phyloP scores from a whole-genome alignment of 2,888 invertebrate species.

The Ditula angustiorana region DNA sequence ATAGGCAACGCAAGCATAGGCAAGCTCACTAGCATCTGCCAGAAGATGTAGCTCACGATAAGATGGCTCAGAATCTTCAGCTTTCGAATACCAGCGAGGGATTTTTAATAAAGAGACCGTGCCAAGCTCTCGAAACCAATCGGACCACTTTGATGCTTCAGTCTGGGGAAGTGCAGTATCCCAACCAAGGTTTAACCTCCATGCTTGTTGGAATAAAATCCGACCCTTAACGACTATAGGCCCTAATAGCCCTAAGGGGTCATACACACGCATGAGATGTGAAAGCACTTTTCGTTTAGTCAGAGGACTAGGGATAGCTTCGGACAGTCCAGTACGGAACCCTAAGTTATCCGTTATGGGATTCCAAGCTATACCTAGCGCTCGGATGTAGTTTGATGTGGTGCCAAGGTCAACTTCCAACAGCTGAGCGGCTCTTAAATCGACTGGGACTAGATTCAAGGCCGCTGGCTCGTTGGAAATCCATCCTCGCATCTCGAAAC shows the following conservation, averaged over 20 bases:
- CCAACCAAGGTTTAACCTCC: background rate
- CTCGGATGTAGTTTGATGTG: background rate
- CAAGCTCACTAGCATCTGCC: no score
- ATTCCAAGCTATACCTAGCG: conserved; percentile 9
- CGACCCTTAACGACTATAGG: conserved; percentile 1
- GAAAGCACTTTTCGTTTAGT: conserved; percentile 6
- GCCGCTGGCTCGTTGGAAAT: background rate
- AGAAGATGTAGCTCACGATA: no score
- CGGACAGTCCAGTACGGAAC: background rate
- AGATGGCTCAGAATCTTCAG: no score
- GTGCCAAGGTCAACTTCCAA: background rate
- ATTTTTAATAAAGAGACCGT: no score
- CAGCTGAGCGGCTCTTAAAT: background rate
- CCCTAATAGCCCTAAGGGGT: conserved; percentile 3
- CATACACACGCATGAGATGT: conserved; percentile 11
- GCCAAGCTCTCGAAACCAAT: conserved; percentile 6
- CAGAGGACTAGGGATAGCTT: background rate
- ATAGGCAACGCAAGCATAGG: no score
- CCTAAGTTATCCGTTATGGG: background rate
- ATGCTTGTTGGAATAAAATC: background rate
- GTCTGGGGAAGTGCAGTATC: background rate
- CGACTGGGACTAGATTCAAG: background rate
- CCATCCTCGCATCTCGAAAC: conserved; percentile 15
- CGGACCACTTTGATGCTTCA: background rate
- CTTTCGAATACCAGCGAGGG: no score